Conservation (phyloP, 2,888 invertebrate genomes). For the Trissolcus brochymenae region DNA sequence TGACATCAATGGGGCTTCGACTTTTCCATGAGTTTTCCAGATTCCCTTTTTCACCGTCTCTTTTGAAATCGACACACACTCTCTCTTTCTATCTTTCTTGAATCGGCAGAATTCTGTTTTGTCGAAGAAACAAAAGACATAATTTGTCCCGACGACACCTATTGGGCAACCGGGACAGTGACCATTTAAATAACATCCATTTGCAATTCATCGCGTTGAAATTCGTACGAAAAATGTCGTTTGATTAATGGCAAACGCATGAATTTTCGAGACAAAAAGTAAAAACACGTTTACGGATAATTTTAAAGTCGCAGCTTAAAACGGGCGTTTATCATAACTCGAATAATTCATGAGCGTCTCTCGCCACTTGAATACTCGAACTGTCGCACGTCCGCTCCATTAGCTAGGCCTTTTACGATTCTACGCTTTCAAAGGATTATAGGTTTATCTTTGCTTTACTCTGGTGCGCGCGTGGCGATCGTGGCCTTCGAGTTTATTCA, state of each 20-base stretch:
- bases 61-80: not conserved
- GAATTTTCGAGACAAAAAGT: conserved; percentile 15
- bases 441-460: conserved; percentile 47
- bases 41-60: not conserved
- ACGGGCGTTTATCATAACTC: conserved; percentile 59
- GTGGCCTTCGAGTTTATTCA: conserved; percentile 47
- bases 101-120: not conserved
- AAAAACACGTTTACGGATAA: conserved; percentile 28
- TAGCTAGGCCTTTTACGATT: conserved; percentile 59
- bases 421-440: conserved; percentile 52
- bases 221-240: conserved; percentile 36
- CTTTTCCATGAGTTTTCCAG: no score
- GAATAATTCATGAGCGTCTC: conserved; percentile 61
- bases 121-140: conserved; percentile 6
- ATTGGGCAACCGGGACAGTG: conserved; percentile 23
- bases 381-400: conserved; percentile 60
- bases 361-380: conserved; percentile 55
- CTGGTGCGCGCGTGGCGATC: conserved; percentile 49
- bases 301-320: conserved; percentile 37
- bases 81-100: not conserved
- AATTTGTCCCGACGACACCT: conserved; percentile 15
- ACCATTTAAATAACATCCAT: conserved; percentile 21
- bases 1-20: not conserved
- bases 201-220: conserved; percentile 28
- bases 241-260: conserved; percentile 44